Conservation (phyloP, 2,797 vertebrate species). For the Squalus acanthias region DNA sequence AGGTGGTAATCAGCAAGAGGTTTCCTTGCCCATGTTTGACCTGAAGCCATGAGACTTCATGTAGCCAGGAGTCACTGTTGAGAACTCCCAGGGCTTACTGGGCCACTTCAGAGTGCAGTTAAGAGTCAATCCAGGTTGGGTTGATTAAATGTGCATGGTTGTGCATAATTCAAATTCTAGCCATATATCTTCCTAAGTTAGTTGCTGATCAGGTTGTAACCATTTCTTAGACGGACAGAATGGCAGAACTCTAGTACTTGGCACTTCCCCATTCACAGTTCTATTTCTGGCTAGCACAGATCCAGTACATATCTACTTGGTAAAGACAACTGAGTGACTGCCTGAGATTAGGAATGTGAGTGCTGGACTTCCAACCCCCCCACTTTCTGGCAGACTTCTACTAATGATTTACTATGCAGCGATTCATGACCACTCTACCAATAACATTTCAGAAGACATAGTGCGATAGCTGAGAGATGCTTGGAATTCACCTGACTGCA, state of each 20-base stretch:
- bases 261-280: not conserved
- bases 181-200: not conserved
- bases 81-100: not conserved
- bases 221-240: not conserved
- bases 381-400: not conserved
- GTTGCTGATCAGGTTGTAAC: not conserved
- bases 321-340: not conserved
- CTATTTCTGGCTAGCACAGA: not conserved
- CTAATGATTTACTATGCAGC: not conserved
- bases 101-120: not conserved
- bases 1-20: too few species aligned
- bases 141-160: not conserved
- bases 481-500: not conserved
- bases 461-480: not conserved
- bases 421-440: not conserved
- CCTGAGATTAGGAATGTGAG: not conserved
- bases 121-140: not conserved
- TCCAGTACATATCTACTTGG: not conserved
- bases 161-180: not conserved
- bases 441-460: not conserved
- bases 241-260: not conserved
- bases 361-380: not conserved
- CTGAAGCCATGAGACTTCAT: not conserved
- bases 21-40: not conserved
- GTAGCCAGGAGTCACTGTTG: not conserved